Evolutionary conservation across 2,113 vertebrate species (phyloP).

Genomic region (Pogona vitticeps): DNA sequence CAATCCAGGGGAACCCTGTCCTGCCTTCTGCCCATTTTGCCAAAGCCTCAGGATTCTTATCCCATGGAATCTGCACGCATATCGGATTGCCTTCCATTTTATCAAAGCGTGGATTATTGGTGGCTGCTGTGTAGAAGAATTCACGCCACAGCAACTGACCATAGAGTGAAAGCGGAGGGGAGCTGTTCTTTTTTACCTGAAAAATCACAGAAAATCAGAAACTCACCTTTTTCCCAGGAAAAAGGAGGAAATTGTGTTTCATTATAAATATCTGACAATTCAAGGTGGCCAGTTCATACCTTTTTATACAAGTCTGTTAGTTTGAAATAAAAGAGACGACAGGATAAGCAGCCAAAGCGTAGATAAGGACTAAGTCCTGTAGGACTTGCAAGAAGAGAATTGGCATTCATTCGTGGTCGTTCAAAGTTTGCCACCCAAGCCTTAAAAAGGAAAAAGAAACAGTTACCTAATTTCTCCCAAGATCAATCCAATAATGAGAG

Average conservation of each 20-base stretch:
- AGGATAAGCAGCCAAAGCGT: conserved; percentile 94
- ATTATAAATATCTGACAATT: not conserved
- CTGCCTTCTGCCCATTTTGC: conserved; percentile 96
- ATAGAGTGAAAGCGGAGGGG: conserved; percentile 90
- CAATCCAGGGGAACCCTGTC: conserved; percentile 97
- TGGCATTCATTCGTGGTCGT: conserved; percentile 93
- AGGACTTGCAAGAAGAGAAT: conserved; percentile 92
- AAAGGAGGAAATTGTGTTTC: conserved; percentile 6
- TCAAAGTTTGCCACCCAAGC: conserved; percentile 98
- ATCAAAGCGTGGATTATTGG: conserved; percentile 94
- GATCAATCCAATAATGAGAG: not conserved
- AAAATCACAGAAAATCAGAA: conserved; percentile 51
- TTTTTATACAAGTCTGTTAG: conserved; percentile 95
- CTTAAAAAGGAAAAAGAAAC: conserved; percentile 71
- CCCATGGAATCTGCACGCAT: conserved; percentile 97
- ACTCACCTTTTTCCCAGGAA: not conserved
- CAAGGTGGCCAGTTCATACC: conserved; percentile 69
- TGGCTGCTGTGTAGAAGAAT: conserved; percentile 95
- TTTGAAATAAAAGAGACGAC: conserved; percentile 94
- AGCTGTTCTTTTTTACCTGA: conserved; percentile 94
- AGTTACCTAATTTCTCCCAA: not conserved
- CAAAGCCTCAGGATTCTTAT: conserved; percentile 91
- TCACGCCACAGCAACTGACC: conserved; percentile 95
- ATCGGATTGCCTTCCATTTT: conserved; percentile 98
- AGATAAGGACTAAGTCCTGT: conserved; percentile 95